These are phyloP conservation scores for Neosalanx taihuensis DNA, from an alignment of 2,797 vertebrate genomes.

Conservation along the genomic window DNA sequence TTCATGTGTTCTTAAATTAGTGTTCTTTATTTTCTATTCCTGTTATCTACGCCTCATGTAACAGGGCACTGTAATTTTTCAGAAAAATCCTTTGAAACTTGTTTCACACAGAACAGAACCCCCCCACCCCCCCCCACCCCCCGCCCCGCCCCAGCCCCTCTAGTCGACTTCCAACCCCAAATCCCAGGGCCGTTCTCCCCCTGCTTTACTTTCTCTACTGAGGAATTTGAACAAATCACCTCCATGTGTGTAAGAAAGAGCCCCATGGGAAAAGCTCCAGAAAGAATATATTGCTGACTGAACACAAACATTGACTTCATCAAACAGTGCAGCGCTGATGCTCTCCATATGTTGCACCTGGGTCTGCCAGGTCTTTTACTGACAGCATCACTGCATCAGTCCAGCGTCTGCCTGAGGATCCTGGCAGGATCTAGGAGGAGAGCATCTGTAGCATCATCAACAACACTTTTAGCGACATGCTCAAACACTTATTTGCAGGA, in stretches of 20 bases:
- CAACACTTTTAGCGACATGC: no score
- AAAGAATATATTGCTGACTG: slow-evolving; percentile 66
- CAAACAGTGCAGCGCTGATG: slow-evolving; percentile 58
- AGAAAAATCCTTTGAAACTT: slow-evolving; percentile 23
- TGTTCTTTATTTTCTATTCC: no score
- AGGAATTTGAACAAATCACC: slow-evolving; percentile 68
- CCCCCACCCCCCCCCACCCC: neutral
- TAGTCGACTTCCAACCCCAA: slow-evolving; percentile 45
- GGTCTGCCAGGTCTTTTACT: slow-evolving; percentile 36
- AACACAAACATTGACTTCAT: slow-evolving; percentile 69
- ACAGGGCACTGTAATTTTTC: slow-evolving; percentile 12
- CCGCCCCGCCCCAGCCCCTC: slow-evolving; percentile 31
- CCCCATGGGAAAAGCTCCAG: slow-evolving; percentile 59
- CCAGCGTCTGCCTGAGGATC: slow-evolving; percentile 46
- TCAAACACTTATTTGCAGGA: no score
- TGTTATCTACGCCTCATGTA: neutral
- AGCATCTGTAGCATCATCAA: no score
- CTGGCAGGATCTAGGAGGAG: neutral
- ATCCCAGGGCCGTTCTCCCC: slow-evolving; percentile 39
- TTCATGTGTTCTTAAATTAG: no score
- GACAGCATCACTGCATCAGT: slow-evolving; percentile 42
- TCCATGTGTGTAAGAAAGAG: slow-evolving; percentile 69
- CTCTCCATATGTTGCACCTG: slow-evolving; percentile 62
- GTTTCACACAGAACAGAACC: slow-evolving; percentile 22
- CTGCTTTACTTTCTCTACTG: slow-evolving; percentile 46